Conservation (phyloP, 2,888 invertebrate genomes). For the Callosobruchus maculatus region DNA sequence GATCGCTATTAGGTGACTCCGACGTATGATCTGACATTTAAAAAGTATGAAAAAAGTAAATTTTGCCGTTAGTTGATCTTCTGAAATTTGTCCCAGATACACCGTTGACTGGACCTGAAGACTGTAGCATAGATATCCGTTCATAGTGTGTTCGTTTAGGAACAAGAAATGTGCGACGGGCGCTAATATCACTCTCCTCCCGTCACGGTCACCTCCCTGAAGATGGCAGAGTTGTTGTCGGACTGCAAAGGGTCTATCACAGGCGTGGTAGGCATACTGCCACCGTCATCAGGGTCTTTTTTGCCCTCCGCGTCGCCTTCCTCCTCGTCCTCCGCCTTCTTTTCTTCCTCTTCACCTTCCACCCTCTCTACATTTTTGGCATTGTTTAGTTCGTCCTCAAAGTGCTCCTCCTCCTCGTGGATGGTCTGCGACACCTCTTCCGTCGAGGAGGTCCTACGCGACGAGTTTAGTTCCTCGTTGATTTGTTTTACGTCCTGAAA, state of each 20-base stretch:
- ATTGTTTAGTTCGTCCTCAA: constrained; percentile 24
- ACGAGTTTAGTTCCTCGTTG: constrained; percentile 26
- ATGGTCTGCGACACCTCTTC: constrained; percentile 46
- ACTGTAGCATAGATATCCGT: background rate
- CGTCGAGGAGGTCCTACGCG: constrained; percentile 28
- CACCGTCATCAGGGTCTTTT: background rate
- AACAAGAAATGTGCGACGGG: background rate
- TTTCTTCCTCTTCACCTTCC: background rate
- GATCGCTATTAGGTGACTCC: too few species aligned
- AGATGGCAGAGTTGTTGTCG: constrained; percentile 15
- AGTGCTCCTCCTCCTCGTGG: constrained; percentile 38
- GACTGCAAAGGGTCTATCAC: constrained; percentile 7
- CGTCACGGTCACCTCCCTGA: constrained; percentile 22
- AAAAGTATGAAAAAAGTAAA: too few species aligned
- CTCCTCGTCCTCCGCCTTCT: background rate
- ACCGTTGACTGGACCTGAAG: background rate
- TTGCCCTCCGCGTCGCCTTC: background rate
- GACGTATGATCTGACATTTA: too few species aligned
- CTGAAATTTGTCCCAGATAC: background rate
- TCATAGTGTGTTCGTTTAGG: background rate
- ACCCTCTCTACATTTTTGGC: constrained; percentile 18
- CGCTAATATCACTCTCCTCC: constrained; percentile 10
- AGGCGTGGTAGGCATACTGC: constrained; percentile 4
- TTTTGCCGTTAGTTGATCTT: too few species aligned
- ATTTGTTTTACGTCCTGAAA: constrained; percentile 37